Evolutionary conservation across 2,113 vertebrate genomes (phyloP).

Genomic region (Poeciliopsis occidentalis): DNA sequence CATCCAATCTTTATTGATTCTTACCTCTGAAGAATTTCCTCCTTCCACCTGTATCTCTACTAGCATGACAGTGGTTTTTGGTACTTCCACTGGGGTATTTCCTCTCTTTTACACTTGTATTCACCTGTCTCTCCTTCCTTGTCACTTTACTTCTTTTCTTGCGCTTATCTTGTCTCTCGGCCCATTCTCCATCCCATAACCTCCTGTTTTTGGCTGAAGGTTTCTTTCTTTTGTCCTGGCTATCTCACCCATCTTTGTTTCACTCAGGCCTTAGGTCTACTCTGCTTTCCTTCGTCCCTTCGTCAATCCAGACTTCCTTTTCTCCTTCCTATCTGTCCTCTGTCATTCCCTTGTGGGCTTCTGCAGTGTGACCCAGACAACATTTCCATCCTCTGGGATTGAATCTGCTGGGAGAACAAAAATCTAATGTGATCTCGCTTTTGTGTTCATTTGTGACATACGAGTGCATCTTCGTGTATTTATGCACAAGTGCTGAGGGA

Average conservation of each 20-base stretch:
- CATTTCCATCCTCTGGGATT: constrained; percentile 24
- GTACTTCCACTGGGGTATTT: constrained; percentile 47
- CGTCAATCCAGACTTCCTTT: constrained; percentile 38
- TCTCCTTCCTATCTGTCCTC: constrained; percentile 38
- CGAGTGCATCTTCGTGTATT: constrained; percentile 37
- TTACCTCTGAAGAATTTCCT: constrained; percentile 49
- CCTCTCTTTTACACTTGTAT: constrained; percentile 31
- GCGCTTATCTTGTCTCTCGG: constrained; percentile 68
- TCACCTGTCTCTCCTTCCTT: constrained; percentile 48
- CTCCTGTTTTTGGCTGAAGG: constrained; percentile 24
- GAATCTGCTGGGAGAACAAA: constrained; percentile 62
- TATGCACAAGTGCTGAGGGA: constrained; percentile 27
- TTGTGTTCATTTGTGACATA: constrained; percentile 41
- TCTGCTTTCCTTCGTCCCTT: constrained; percentile 26
- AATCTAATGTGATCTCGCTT: constrained; percentile 40
- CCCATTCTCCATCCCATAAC: constrained; percentile 40
- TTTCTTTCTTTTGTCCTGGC: constrained; percentile 55
- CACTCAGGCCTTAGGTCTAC: constrained; percentile 36
- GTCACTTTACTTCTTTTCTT: constrained; percentile 62
- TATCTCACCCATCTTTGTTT: constrained; percentile 59
- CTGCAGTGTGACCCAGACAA: constrained; percentile 47
- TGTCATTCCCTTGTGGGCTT: constrained; percentile 48
- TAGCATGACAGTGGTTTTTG: constrained; percentile 43
- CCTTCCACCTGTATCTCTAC: constrained; percentile 53
- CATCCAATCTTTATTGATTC: constrained; percentile 60